Conservation (phyloP, 2,888 invertebrate species). For the Alloplasta piceator region DNA sequence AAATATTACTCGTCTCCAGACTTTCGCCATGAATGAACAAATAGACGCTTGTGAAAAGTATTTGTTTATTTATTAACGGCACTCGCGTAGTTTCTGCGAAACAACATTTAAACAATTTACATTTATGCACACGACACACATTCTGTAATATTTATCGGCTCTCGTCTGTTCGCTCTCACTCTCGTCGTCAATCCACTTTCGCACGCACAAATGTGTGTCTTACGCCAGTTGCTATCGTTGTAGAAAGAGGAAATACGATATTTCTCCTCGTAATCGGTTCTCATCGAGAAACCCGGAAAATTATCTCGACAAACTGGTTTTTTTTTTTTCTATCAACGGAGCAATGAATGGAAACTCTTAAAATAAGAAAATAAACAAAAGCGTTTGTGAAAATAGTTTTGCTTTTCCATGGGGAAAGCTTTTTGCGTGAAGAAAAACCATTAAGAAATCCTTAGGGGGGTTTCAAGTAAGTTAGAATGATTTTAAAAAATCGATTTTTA, state of each 20-base stretch:
- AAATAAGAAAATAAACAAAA: too few relatives aligned
- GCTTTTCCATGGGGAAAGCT: too few relatives aligned
- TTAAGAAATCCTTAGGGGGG: too few relatives aligned
- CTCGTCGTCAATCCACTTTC: constrained; percentile 19
- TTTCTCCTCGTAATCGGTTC: constrained; percentile 3
- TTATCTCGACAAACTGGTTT: constrained; percentile 41
- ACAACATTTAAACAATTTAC: constrained; percentile 21
- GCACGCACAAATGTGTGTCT: neutral
- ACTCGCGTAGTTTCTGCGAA: constrained; percentile 20
- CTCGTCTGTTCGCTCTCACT: neutral
- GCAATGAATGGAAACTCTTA: neutral
- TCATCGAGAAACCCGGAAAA: constrained; percentile 45
- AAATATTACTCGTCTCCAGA: too few relatives aligned
- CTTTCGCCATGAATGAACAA: too few relatives aligned
- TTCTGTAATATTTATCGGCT: constrained; percentile 22
- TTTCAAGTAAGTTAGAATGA: too few relatives aligned
- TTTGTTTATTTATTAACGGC: constrained; percentile 41
- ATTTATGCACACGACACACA: constrained; percentile 7
- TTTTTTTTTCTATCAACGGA: neutral
- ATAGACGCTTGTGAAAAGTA: neutral
- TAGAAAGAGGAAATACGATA: constrained; percentile 24
- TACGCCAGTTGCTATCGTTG: neutral
- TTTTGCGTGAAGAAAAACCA: too few relatives aligned
- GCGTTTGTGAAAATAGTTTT: too few relatives aligned
- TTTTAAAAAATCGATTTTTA: too few relatives aligned